Evolutionary conservation across 2,113 vertebrate species (phyloP), one percentile per base, ranked within the genome.

Genomic region (Nothocercus julius): DNA sequence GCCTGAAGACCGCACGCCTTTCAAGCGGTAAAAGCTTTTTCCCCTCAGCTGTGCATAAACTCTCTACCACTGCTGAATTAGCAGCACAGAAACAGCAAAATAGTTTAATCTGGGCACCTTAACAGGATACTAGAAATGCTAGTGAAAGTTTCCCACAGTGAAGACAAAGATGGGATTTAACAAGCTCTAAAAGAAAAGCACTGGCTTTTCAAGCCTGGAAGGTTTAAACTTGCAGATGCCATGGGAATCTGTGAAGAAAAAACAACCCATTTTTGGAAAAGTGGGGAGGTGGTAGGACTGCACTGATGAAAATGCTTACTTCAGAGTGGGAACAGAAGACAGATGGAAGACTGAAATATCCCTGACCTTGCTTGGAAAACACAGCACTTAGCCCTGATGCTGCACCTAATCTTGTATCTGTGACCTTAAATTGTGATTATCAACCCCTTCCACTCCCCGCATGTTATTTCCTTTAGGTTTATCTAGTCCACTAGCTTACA

Each of bases 141-240:
- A 66, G 63, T 82, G 72, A 42, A 66, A 22, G 40, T 36, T 66
- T 58, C 18, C 49, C 1, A 17, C 7, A 22, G 42, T 3, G 54
- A 92, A 89, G 86, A 27, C 11, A 89, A 84, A 90, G 17, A 36
- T 2, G 2, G 38, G 42, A 81, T 88, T 82, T 77, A 83, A 73
- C 69, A 54, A 92, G 63, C 32, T 47, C 69, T 51, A 28, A 69
- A n/a, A 27, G 42, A 87, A 87, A 89, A 10, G 2, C 17, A 30
- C 8, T 58, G 54, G 30, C 28, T 58, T 32, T 30, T 58, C 28
- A 58, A 58, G 54, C 28, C 25, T 32, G 14, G 40, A 81, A 67
- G 22, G 18, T 13, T 80, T 4, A 63, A 45, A 70, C 45, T 74
- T 87, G 75, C 22, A 4, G 0, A 21, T 38, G 82, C 45, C 40